A percentile compares a stretch with the other conserved stretches of the same genome.
phyloP scores from a whole-genome alignment of 2,888 invertebrate genomes.

The Agonopterix arenella region DNA sequence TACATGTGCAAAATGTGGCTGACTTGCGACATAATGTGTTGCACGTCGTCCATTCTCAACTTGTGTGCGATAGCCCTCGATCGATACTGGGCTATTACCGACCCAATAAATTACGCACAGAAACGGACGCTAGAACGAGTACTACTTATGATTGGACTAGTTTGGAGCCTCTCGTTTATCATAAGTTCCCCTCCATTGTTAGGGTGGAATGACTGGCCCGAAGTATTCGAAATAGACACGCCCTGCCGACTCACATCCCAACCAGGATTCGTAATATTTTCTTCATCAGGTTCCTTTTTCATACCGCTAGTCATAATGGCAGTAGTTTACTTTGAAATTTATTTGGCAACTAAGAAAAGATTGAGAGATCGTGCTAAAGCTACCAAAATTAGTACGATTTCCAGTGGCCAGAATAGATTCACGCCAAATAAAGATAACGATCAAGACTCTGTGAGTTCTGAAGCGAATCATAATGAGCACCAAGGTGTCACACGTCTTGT shows the following conservation, averaged over 20 bases:
- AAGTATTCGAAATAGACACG: slow-evolving; percentile 84
- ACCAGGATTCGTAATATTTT: slow-evolving; percentile 94
- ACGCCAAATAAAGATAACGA: slow-evolving; percentile 70
- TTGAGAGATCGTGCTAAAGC: slow-evolving; percentile 90
- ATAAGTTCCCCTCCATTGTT: slow-evolving; percentile 94
- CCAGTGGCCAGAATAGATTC: slow-evolving; percentile 59
- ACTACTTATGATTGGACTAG: slow-evolving; percentile 89
- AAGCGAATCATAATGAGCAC: slow-evolving; percentile 86
- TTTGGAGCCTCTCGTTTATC: slow-evolving; percentile 90
- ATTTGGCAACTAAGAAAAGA: slow-evolving; percentile 91
- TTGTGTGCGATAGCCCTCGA: slow-evolving; percentile 96
- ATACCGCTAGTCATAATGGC: slow-evolving; percentile 97
- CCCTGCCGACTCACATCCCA: slow-evolving; percentile 91
- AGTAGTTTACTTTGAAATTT: slow-evolving; percentile 97
- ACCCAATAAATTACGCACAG: slow-evolving; percentile 95
- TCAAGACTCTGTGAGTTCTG: slow-evolving; percentile 89
- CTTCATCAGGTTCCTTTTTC: slow-evolving; percentile 95
- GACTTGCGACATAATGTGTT: slow-evolving; percentile 96
- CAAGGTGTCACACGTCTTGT: slow-evolving; percentile 55
- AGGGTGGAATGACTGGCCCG: slow-evolving; percentile 97
- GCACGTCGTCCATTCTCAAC: slow-evolving; percentile 96
- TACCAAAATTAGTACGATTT: slow-evolving; percentile 85
- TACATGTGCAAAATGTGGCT: slow-evolving; percentile 97
- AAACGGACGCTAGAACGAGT: slow-evolving; percentile 92
- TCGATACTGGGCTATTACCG: slow-evolving; percentile 96